Base-by-base conservation (phyloP, 1,140 invertebrate species). In the Papilio polytes region DNA sequence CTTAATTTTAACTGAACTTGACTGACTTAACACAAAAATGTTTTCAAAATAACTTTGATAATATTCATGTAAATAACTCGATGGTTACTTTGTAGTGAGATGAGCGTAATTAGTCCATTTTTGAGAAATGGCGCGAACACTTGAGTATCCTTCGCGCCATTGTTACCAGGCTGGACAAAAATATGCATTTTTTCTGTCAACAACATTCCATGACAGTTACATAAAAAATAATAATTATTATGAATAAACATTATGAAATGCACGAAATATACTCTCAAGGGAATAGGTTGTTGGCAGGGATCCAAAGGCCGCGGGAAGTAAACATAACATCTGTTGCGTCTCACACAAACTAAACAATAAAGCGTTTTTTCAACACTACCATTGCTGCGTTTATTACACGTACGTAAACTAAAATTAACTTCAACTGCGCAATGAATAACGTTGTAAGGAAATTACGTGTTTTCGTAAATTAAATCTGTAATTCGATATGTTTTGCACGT, bases 271-370 rank as follows among this genome's bases (percentile, higher is more conserved):
- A 80, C 76, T 72, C 87, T 86, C 87, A 87, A 86, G 85, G 85
- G 82, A 87, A 86, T 81, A 70, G 74, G 80, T 83, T 85, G 73
- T 89, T 90, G 89, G 89, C 87, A 81, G 53, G 20, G 10, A 18
- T 78, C 84, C 85, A 87, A 88, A 89, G 84, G 83, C 84, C 85
- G 84, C 82, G 82, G 80, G 79, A 82, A 82, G 59, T 78, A 78
- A 59, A 78, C 51, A 78, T 56, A 86, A 84, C 84, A 84, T 83
- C 83, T 85, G 59, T 63, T 63, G 84, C 87, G 85, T 53, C 44
- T 86, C 81, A 82, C 80, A 81, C 81, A 84, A 83, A 82, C 74
- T 44, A 80, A 81, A 82, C 74, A 83, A 80, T 73, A 77, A 78
- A 46, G 36, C 44, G n/a, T 44, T 78, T 78, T 78, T 46, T 22